phyloP scores from a whole-genome alignment of 2,113 vertebrate species.

The Tinamus guttatus region DNA sequence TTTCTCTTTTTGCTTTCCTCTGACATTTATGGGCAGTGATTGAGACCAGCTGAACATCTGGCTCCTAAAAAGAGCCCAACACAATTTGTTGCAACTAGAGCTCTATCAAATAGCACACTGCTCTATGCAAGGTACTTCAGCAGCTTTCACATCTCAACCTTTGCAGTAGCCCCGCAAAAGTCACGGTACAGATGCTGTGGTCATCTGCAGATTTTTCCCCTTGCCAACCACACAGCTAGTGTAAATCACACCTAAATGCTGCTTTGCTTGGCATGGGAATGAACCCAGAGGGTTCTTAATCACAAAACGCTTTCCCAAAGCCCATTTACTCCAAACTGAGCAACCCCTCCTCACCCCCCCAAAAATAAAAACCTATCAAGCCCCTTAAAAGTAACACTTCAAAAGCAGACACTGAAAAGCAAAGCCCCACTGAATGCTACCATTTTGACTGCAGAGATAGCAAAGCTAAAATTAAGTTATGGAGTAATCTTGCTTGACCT shows the following conservation, averaged over 20 bases:
- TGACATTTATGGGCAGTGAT: neutral
- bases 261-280: neutral
- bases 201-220: neutral
- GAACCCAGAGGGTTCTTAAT: neutral
- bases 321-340: neutral
- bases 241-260: neutral
- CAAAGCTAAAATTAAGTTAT: constrained; percentile 19
- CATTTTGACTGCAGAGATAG: neutral
- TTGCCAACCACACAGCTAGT: constrained; percentile 5
- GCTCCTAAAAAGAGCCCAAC: constrained; percentile 6
- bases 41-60: constrained; percentile 11
- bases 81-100: neutral
- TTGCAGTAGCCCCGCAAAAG: constrained; percentile 1
- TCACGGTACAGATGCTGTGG: neutral
- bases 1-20: neutral
- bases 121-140: neutral
- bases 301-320: neutral
- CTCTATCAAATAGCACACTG: neutral
- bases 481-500: constrained; percentile 31
- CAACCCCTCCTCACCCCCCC: no score
- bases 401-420: neutral
- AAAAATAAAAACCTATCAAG: neutral
- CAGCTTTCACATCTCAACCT: neutral
- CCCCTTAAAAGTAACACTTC: neutral
- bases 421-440: neutral